Conservation (phyloP, 2,113 vertebrate species). For the Gadus macrocephalus region DNA sequence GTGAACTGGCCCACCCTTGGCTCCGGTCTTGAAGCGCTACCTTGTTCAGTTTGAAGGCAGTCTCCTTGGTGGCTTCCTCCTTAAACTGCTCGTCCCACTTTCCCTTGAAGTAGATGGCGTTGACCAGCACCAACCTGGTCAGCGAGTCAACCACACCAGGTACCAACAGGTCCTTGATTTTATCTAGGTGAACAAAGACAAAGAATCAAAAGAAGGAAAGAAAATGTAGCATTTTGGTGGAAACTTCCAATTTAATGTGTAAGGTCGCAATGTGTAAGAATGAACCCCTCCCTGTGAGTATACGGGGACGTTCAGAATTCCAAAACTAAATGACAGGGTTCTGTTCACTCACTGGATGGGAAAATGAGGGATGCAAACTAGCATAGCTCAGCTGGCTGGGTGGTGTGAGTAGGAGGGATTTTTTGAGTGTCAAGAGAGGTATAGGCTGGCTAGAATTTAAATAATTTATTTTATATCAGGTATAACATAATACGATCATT, state of each 20-base stretch:
- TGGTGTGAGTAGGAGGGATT: no score
- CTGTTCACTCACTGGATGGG: background rate
- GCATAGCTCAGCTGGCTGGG: no score
- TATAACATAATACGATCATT: no score
- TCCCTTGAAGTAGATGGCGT: conserved; percentile 94
- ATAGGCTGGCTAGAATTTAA: no score
- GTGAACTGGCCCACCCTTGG: background rate
- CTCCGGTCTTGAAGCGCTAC: conserved; percentile 25
- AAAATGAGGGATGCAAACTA: background rate
- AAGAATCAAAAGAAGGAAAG: background rate
- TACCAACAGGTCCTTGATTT: conserved; percentile 80
- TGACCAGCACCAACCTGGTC: conserved; percentile 84
- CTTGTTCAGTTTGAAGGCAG: conserved; percentile 69
- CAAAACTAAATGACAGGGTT: background rate
- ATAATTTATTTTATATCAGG: no score
- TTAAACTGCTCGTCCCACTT: conserved; percentile 81
- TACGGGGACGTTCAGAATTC: background rate
- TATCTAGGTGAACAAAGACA: conserved; percentile 65
- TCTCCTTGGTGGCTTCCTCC: conserved; percentile 56
- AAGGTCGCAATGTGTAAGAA: no score
- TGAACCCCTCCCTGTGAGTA: no score
- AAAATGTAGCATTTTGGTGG: background rate
- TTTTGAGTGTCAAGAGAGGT: no score
- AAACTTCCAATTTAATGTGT: no score
- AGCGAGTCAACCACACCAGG: conserved; percentile 57